Conservation (phyloP, 1,140 invertebrate genomes). For the Helicoverpa zea region DNA sequence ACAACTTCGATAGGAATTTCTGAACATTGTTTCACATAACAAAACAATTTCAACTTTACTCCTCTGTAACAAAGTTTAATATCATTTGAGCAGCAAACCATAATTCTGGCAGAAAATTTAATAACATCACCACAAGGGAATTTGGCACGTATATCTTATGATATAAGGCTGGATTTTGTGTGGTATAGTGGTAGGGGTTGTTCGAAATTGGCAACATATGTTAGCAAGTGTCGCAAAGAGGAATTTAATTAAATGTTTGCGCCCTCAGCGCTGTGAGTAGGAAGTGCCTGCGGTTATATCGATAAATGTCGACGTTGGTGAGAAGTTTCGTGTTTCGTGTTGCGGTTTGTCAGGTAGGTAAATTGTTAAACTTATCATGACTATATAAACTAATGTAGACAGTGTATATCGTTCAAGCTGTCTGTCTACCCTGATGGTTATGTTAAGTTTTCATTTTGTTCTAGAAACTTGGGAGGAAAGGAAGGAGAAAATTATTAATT, state of each 20-base stretch:
- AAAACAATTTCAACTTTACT: constrained; percentile 4
- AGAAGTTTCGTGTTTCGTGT: not conserved
- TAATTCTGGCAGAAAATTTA: not conserved
- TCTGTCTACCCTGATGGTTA: too few relatives aligned
- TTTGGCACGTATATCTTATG: not conserved
- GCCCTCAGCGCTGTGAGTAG: constrained; percentile 55
- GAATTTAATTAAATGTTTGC: constrained; percentile 77
- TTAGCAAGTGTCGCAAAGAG: constrained; percentile 69
- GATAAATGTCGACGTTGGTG: not conserved
- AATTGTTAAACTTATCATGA: too few relatives aligned
- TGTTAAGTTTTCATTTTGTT: too few relatives aligned
- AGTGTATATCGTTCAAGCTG: too few relatives aligned
- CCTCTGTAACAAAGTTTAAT: not conserved
- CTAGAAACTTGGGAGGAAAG: too few relatives aligned
- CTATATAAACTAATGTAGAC: too few relatives aligned
- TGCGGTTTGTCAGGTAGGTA: not conserved
- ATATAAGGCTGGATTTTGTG: not conserved
- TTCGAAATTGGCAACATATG: constrained; percentile 76
- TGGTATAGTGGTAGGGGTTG: constrained; percentile 2
- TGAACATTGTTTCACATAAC: not conserved
- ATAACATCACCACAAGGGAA: not conserved
- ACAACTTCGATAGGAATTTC: not conserved
- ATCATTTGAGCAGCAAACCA: not conserved
- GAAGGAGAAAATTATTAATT: too few relatives aligned
- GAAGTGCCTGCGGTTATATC: constrained; percentile 44